Evolutionary conservation across 2,888 invertebrate species (phyloP).

Genomic region (Pristionchus fissidentatus): DNA sequence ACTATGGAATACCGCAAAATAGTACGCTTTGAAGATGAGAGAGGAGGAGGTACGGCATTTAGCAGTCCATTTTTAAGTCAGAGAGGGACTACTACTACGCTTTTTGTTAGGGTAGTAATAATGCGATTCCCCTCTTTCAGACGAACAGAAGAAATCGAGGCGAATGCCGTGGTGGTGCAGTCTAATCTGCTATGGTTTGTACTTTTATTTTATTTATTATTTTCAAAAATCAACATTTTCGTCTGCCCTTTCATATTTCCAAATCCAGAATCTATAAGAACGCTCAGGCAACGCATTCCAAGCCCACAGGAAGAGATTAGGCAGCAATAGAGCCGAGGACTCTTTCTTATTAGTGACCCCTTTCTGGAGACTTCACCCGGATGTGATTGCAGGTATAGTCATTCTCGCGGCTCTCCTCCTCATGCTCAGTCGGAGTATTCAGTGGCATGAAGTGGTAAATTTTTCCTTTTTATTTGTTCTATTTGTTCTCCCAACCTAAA

Average conservation of each 20-base stretch:
- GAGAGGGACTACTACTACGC: too few species aligned
- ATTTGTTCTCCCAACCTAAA: too few species aligned
- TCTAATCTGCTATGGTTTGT: slow-evolving; percentile 30
- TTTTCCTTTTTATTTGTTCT: too few species aligned
- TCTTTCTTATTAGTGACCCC: too few species aligned
- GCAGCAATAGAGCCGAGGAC: background rate
- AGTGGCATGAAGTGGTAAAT: slow-evolving; percentile 22
- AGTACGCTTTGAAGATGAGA: background rate
- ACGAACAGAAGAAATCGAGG: background rate
- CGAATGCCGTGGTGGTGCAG: slow-evolving; percentile 45
- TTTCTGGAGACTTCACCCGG: too few species aligned
- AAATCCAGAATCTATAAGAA: too few species aligned
- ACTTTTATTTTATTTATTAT: too few species aligned
- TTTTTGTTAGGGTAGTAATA: background rate
- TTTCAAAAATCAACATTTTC: background rate
- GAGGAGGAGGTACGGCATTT: background rate
- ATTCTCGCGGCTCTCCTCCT: slow-evolving; percentile 16
- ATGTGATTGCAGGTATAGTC: slow-evolving; percentile 19
- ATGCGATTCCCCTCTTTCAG: too few species aligned
- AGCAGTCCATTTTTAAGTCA: too few species aligned
- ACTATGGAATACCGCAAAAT: slow-evolving; percentile 18
- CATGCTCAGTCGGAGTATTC: slow-evolving; percentile 34
- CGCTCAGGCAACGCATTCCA: too few species aligned
- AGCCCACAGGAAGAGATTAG: too few species aligned
- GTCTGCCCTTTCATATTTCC: too few species aligned